These are phyloP conservation scores for Maccullochella peelii DNA, from an alignment of 2,113 vertebrate species.

Conservation along the genomic window DNA sequence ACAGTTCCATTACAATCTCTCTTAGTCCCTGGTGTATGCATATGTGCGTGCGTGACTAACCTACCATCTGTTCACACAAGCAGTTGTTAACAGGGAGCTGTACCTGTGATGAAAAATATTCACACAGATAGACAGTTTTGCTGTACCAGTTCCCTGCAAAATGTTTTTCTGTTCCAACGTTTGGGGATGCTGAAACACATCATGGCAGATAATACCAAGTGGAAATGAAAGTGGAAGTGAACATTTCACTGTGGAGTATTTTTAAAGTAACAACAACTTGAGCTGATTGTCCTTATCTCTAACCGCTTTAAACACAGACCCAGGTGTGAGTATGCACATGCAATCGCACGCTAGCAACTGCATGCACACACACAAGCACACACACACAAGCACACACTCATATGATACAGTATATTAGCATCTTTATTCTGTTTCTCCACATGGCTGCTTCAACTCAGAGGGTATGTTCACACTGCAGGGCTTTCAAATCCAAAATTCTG, in stretches of 20 bases:
- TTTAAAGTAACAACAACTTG: constrained; percentile 41
- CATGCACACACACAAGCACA: not conserved
- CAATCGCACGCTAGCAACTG: not conserved
- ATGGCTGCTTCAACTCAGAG: not conserved
- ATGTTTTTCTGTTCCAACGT: not conserved
- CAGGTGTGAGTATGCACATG: not conserved
- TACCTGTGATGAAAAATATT: constrained; percentile 21
- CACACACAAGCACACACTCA: not conserved
- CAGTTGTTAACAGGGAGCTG: constrained; percentile 20
- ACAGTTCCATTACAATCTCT: constrained; percentile 70
- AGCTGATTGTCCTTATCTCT: constrained; percentile 52
- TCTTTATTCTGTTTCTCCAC: constrained; percentile 9
- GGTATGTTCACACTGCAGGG: not conserved
- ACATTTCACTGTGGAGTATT: constrained; percentile 35
- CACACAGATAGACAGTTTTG: constrained; percentile 18
- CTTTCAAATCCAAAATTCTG: not conserved
- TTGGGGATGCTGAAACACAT: constrained; percentile 21
- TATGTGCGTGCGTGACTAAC: constrained; percentile 1
- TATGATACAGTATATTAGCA: not conserved
- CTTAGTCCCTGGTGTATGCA: constrained; percentile 23
- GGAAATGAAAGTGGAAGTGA: no score
- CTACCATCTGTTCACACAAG: constrained; percentile 52
- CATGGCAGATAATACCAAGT: constrained; percentile 34
- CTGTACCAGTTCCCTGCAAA: not conserved
- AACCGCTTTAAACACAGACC: not conserved